Conservation (phyloP, 2,888 invertebrate species). For the Elysia crispata region DNA sequence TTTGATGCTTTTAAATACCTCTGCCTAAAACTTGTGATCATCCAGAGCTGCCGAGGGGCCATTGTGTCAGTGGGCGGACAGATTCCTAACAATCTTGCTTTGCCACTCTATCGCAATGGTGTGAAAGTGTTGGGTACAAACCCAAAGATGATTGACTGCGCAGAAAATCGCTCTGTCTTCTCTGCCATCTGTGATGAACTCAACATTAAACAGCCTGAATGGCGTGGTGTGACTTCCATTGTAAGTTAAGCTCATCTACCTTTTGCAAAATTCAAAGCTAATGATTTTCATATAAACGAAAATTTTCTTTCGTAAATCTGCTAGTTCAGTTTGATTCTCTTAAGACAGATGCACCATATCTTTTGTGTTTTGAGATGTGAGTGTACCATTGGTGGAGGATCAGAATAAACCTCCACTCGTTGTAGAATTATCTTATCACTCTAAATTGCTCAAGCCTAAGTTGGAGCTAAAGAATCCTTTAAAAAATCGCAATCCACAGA, state of each 20-base stretch:
- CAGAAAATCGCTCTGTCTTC: slow-evolving; percentile 70
- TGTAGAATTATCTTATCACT: too few relatives aligned
- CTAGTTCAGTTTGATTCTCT: too few relatives aligned
- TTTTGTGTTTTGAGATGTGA: too few relatives aligned
- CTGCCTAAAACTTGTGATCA: background rate
- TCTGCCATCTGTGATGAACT: slow-evolving; percentile 70
- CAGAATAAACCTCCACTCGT: too few relatives aligned
- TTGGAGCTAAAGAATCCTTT: too few relatives aligned
- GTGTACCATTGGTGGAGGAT: too few relatives aligned
- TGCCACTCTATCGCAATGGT: slow-evolving; percentile 65
- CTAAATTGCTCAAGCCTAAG: too few relatives aligned
- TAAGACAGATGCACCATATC: too few relatives aligned
- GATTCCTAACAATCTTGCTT: slow-evolving; percentile 74
- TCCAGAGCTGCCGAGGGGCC: slow-evolving; percentile 60
- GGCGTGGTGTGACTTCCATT: slow-evolving; percentile 66
- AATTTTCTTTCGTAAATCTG: too few relatives aligned
- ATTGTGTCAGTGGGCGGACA: slow-evolving; percentile 73
- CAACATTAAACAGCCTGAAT: slow-evolving; percentile 67
- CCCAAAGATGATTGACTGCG: slow-evolving; percentile 67
- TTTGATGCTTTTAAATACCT: background rate
- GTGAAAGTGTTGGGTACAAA: slow-evolving; percentile 68
- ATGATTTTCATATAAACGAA: too few relatives aligned
- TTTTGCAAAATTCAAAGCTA: background rate
- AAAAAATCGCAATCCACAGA: too few relatives aligned
- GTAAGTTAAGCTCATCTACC: slow-evolving; percentile 53